A percentile compares a stretch with the other conserved stretches of the same genome.
Evolutionary conservation across 2,113 vertebrate genomes (phyloP).

Genomic region (Pelecanus crispus): DNA sequence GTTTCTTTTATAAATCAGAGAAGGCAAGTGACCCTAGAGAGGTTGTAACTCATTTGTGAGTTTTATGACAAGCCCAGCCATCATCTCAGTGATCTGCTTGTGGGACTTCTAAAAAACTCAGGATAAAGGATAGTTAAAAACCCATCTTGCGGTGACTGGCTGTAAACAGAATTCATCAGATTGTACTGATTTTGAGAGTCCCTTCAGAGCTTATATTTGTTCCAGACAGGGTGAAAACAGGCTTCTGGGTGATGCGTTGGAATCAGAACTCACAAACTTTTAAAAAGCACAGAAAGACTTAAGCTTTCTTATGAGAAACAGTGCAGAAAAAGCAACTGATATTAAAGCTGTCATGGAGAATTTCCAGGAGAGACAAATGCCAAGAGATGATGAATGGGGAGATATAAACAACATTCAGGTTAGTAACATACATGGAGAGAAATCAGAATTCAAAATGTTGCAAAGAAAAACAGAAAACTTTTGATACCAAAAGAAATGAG

Average conservation of each 20-base stretch:
- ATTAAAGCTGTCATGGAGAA: not conserved
- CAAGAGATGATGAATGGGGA: not conserved
- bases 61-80: not conserved
- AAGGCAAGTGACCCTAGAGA: not conserved
- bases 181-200: not conserved
- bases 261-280: not conserved
- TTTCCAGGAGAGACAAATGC: not conserved
- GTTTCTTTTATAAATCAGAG: not conserved
- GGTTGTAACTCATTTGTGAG: not conserved
- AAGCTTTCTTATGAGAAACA: not conserved
- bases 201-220: not conserved
- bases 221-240: not conserved
- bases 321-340: not conserved
- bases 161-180: not conserved
- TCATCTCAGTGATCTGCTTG: fast-evolving
- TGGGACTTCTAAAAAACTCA: not conserved
- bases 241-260: not conserved
- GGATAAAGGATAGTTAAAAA: not conserved
- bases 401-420: not conserved
- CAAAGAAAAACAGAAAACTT: not conserved
- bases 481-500: not conserved
- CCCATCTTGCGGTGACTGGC: not conserved
- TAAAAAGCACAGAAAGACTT: not conserved
- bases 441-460: not conserved
- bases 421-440: not conserved